These are phyloP conservation scores for Tylochromis polylepis DNA, from an alignment of 2,113 vertebrate genomes.

Conservation along the genomic window DNA sequence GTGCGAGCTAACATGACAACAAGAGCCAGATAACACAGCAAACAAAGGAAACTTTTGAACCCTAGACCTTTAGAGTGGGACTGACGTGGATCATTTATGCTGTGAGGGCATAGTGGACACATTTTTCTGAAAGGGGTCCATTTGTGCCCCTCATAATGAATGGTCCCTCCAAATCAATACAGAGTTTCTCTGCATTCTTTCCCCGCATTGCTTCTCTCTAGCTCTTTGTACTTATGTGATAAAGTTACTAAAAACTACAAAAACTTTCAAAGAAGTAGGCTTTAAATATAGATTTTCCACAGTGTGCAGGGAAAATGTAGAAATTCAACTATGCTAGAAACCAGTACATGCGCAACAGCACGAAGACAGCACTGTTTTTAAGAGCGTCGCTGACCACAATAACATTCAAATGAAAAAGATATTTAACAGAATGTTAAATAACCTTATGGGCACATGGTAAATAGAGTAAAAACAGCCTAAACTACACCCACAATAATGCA, in stretches of 20 bases:
- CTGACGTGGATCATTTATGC: not conserved
- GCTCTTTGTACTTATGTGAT: not conserved
- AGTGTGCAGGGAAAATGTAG: not conserved
- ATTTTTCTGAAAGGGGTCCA: not conserved
- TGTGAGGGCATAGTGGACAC: not conserved
- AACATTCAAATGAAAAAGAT: not conserved
- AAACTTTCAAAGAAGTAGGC: not conserved
- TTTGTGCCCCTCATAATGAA: not conserved
- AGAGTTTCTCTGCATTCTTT: not conserved
- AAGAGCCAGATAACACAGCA: not conserved
- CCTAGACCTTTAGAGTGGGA: not conserved
- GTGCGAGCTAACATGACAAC: not conserved
- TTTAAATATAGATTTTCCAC: not conserved
- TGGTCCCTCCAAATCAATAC: not conserved
- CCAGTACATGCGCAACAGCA: not conserved
- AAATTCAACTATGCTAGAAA: not conserved
- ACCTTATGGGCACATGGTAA: not conserved
- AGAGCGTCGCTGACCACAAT: not conserved
- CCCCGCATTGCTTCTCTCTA: not conserved
- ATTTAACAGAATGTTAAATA: not conserved
- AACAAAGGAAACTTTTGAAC: not conserved
- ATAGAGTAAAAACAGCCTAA: fast-evolving
- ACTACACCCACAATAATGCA: not conserved
- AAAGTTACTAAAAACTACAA: not conserved
- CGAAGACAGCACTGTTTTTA: fast-evolving